Conservation (phyloP, 2,888 invertebrate species). For the Stegophylla sp. region DNA sequence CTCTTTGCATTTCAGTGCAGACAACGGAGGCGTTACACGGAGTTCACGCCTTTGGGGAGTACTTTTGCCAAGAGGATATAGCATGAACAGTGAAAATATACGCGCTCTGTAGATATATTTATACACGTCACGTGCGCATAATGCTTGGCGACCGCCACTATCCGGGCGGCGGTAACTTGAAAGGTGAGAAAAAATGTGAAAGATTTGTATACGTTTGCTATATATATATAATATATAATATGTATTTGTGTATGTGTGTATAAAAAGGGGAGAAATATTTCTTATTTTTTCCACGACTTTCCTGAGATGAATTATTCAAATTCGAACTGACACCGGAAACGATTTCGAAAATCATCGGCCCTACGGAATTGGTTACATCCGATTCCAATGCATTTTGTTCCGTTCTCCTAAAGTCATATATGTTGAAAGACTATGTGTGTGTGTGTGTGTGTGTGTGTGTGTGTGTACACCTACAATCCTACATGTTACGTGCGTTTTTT, state of each 20-base stretch:
- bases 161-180: constrained; percentile 9
- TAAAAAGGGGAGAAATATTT: neutral
- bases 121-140: neutral
- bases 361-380: constrained; percentile 33
- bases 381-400: constrained; percentile 35
- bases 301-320: constrained; percentile 55
- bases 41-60: neutral
- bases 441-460: no score
- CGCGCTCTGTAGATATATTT: neutral
- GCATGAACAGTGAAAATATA: neutral
- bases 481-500: no score
- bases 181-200: constrained; percentile 31
- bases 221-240: neutral
- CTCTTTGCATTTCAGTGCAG: no score
- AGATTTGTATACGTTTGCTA: neutral
- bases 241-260: neutral
- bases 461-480: no score
- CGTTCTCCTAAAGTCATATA: neutral
- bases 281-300: neutral
- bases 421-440: no score
- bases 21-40: neutral
- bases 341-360: constrained; percentile 43
- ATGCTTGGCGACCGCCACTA: neutral
- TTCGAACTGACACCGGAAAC: constrained; percentile 46
- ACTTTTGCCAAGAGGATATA: neutral